phyloP scores from a whole-genome alignment of 2,888 invertebrate species.

The Eulithis prunata region DNA sequence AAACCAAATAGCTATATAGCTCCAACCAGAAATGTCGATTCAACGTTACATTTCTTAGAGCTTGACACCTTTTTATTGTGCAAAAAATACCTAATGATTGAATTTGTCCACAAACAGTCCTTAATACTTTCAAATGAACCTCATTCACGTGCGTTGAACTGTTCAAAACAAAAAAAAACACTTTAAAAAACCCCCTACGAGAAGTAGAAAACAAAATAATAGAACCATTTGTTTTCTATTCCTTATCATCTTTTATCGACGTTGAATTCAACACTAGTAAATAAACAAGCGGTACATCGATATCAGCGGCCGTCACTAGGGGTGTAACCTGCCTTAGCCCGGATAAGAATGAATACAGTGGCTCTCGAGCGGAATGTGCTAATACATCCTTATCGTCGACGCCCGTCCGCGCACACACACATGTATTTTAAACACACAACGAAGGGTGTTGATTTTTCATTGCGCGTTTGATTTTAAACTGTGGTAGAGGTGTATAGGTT shows the following conservation, averaged over 20 bases:
- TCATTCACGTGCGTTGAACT: too few relatives aligned
- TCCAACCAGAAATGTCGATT: too few relatives aligned
- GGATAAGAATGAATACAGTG: conserved; percentile 83
- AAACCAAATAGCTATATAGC: too few relatives aligned
- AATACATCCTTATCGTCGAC: conserved; percentile 81
- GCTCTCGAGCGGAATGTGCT: conserved; percentile 80
- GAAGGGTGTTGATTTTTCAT: conserved; percentile 33
- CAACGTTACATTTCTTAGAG: too few relatives aligned
- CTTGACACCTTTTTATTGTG: too few relatives aligned
- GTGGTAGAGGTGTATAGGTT: conserved; percentile 4
- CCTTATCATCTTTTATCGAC: conserved; percentile 15
- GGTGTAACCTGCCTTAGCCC: conserved; percentile 82
- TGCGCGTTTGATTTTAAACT: conserved; percentile 25
- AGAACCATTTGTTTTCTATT: neutral
- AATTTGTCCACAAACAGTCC: too few relatives aligned
- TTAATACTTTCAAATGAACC: too few relatives aligned
- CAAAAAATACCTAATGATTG: too few relatives aligned
- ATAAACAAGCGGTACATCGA: conserved; percentile 42
- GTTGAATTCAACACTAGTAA: conserved; percentile 32
- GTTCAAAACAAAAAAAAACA: too few relatives aligned
- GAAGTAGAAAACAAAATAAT: too few relatives aligned
- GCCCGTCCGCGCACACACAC: conserved; percentile 55
- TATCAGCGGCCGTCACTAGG: conserved; percentile 63
- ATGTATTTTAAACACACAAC: conserved; percentile 33
- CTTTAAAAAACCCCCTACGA: too few relatives aligned